Evolutionary conservation across 2,797 vertebrate species (phyloP), one percentile per base, ranked within the genome.

Genomic region (Poeciliopsis infans): DNA sequence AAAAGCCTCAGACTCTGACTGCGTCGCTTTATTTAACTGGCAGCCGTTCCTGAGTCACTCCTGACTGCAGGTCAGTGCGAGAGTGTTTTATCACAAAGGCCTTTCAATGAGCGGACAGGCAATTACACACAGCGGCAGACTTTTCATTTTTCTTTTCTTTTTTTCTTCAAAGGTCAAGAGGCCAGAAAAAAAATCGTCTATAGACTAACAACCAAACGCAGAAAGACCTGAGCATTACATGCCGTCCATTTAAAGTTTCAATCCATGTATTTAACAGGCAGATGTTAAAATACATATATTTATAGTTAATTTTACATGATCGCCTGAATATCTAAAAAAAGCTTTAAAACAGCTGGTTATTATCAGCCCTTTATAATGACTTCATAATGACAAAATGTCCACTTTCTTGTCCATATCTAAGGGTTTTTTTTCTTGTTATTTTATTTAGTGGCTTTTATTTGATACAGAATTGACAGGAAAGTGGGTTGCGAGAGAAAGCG

Each of bases 41-140:
- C 53, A 49, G 77, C 55, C 64, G 31, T 72, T 72, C 45, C 49
- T 31, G 80, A 70, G 64, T 72, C 77, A 51, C 53, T 72, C 71
- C 33, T 12, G 10, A 74, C 25, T n/a, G 5, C 71, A 68, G 80
- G 53, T 69, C 80, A 79, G 43, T 31, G 43, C 51, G 61, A 33
- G 41, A n/a, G 39, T 5, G 69, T 59, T 74, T 79, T 36, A 55
- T 55, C 41, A 75, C 53, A 39, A 71, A 28, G 23, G 39, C 53
- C 55, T 57, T 51, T 69, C 23, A 59, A 57, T 57, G 72, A 59
- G 66, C 51, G 61, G 53, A 53, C 76, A n/a, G 31, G 66, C 66
- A 66, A 82, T 86, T 80, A 76, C 11, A 51, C 75, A 82, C 2
- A 79, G 31, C 7, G 36, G 36, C 41, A 23, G 12, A 74, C 64